Conservation (phyloP, 2,888 invertebrate genomes). For the Steinernema carpocapsae region DNA sequence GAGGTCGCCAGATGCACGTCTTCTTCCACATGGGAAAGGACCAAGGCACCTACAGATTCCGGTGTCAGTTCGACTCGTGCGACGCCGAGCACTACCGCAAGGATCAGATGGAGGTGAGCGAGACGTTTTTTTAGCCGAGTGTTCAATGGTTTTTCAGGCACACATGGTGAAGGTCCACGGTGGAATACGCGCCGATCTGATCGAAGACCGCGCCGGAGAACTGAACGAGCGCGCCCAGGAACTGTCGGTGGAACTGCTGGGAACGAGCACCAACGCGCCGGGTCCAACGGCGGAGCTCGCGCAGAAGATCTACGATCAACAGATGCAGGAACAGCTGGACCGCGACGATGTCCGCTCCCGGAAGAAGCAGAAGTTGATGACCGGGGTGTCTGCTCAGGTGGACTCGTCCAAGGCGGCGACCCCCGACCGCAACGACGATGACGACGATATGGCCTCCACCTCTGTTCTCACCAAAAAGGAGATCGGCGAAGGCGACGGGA, state of each 20-base stretch:
- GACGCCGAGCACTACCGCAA: constrained; percentile 66
- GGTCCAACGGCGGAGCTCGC: constrained; percentile 62
- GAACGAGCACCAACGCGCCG: constrained; percentile 64
- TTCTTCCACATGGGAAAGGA: constrained; percentile 68
- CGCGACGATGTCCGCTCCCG: constrained; percentile 12
- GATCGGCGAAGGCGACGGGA: constrained; percentile 43
- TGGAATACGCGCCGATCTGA: constrained; percentile 66
- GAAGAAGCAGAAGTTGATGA: constrained; percentile 22
- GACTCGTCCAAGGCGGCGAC: background rate
- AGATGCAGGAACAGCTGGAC: constrained; percentile 22
- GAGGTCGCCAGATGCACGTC: constrained; percentile 68
- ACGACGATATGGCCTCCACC: constrained; percentile 8
- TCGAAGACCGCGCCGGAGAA: constrained; percentile 65
- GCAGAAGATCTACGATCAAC: constrained; percentile 25
- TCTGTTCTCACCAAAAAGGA: constrained; percentile 4
- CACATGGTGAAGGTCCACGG: constrained; percentile 67
- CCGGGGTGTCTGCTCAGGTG: background rate
- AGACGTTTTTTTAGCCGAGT: background rate
- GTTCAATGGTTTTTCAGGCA: constrained; percentile 35
- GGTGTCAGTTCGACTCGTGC: constrained; percentile 63
- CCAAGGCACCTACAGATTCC: constrained; percentile 62
- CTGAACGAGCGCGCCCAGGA: constrained; percentile 51
- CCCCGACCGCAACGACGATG: background rate
- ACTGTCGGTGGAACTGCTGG: constrained; percentile 66
- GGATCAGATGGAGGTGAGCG: constrained; percentile 66